Evolutionary conservation across 2,797 vertebrate genomes (phyloP).

Genomic region (Scomberomorus guttatus): DNA sequence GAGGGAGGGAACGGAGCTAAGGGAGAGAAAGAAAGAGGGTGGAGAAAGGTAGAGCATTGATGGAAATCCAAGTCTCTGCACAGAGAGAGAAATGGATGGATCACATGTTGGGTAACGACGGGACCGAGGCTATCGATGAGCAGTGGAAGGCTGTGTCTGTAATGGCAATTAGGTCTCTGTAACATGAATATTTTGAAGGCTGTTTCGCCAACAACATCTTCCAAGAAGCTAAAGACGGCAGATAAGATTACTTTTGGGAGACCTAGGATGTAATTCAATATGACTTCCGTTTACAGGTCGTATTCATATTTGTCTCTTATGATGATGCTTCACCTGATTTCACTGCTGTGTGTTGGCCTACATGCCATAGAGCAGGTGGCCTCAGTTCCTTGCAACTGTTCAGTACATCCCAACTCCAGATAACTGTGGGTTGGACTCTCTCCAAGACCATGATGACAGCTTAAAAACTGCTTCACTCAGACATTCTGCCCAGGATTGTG

Average conservation of each 20-base stretch:
- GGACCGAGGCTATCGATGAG: conserved; percentile 44
- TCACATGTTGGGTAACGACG: conserved; percentile 43
- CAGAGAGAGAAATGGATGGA: conserved; percentile 61
- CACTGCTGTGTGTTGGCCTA: conserved; percentile 40
- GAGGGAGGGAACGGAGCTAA: conserved; percentile 59
- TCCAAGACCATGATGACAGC: conserved; percentile 45
- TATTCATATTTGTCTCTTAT: conserved; percentile 24
- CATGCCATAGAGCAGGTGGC: conserved; percentile 50
- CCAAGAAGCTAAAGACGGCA: conserved; percentile 26
- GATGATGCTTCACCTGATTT: conserved; percentile 50
- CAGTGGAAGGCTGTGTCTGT: conserved; percentile 9
- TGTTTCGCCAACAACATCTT: conserved; percentile 3
- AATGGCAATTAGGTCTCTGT: conserved; percentile 27
- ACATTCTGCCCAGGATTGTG: conserved; percentile 28
- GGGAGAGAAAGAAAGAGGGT: conserved; percentile 51
- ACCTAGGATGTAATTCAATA: conserved; percentile 19
- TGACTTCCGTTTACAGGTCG: conserved; percentile 16
- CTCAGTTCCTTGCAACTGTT: conserved; percentile 32
- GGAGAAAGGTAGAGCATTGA: conserved; percentile 60
- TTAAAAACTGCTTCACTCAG: conserved; percentile 13
- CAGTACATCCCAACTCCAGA: conserved; percentile 31
- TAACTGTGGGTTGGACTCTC: conserved; percentile 45
- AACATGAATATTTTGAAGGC: conserved; percentile 53
- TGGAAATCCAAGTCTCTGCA: conserved; percentile 54
- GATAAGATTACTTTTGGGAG: conserved; percentile 22